Evolutionary conservation across 2,797 vertebrate genomes (phyloP), one percentile per base, ranked within the genome.

Genomic region (Lithobates sylvaticus): DNA sequence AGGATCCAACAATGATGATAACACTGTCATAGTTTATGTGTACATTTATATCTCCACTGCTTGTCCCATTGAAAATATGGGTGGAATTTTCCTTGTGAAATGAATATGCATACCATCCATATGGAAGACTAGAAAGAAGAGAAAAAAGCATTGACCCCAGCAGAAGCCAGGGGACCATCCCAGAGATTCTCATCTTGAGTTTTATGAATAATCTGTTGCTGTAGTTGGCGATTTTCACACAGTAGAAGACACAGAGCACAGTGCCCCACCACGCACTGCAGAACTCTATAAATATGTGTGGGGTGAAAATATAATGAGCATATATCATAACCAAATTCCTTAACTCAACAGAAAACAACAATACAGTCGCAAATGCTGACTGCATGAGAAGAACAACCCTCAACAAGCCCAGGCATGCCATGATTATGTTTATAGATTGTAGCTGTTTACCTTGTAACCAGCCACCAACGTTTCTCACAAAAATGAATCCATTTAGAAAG

Each of bases 211-310:
- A 5, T 2, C 13, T 10, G n/a, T 16, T 23, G 23, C 67, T 78
- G 23, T 78, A 71, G 32, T 79, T 85, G 36, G 68, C 18, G n/a
- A 79, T 65, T 16, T 78, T 78, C n/a, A 79, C 18, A 12, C 76
- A 74, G 50, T 78, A 78, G 18, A 58, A 39, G 9, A 84, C 72
- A 29, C 27, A 70, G 18, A 84, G 73, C 21, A 84, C 26, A 39
- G 54, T 61, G 34, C 23, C 68, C 13, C 77, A 32, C 68, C 75
- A 71, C 8, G 72, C 10, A 7, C 50, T 64, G n/a, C 13, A 15
- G 50, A 21, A 32, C 23, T 36, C 29, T 8, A 72, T 6, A 47
- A 78, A 71, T 58, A 6, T 0, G 5, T 23, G 21, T 23, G 7
- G 0, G 0, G 21, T 58, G 5, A 23, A 1, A 8, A 58, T 58